Conservation (phyloP, 2,113 vertebrate species). For the Lophius piscatorius region DNA sequence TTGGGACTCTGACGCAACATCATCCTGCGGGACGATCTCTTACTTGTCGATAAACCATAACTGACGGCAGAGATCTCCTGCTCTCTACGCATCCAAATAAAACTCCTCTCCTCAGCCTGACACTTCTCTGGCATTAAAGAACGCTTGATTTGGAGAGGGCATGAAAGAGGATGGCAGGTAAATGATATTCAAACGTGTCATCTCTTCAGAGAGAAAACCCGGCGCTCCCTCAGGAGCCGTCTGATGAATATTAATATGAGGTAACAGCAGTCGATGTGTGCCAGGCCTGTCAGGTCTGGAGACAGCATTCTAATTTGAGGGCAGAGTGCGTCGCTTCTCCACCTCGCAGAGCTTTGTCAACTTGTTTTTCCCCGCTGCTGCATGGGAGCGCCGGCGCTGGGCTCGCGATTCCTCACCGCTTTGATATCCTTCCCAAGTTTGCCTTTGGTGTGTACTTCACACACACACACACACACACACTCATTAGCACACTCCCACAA, state of each 20-base stretch:
- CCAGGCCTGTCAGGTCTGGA: constrained; percentile 65
- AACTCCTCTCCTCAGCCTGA: constrained; percentile 31
- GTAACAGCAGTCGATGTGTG: constrained; percentile 58
- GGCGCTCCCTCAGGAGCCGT: constrained; percentile 51
- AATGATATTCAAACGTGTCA: constrained; percentile 69
- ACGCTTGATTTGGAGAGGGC: constrained; percentile 34
- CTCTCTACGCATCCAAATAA: constrained; percentile 15
- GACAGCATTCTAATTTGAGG: constrained; percentile 58
- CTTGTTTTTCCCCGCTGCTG: constrained; percentile 52
- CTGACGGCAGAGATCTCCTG: background rate
- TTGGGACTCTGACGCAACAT: too few species aligned
- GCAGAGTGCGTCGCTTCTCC: constrained; percentile 57
- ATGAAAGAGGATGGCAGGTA: constrained; percentile 57
- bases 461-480: constrained; percentile 38
- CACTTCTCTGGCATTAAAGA: constrained; percentile 41
- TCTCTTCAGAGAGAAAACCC: constrained; percentile 58
- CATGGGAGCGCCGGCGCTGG: constrained; percentile 35
- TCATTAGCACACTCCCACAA: constrained; percentile 59
- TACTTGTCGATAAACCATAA: background rate
- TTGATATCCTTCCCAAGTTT: constrained; percentile 58
- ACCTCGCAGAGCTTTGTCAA: constrained; percentile 58
- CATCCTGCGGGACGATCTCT: too few species aligned
- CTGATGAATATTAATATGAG: constrained; percentile 76
- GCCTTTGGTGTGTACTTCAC: constrained; percentile 67
- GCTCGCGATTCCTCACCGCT: constrained; percentile 37